A percentile compares a stretch with the other conserved stretches of the same genome.
phyloP scores from a whole-genome alignment of 1,140 invertebrate genomes.

The Papilio dardanus region DNA sequence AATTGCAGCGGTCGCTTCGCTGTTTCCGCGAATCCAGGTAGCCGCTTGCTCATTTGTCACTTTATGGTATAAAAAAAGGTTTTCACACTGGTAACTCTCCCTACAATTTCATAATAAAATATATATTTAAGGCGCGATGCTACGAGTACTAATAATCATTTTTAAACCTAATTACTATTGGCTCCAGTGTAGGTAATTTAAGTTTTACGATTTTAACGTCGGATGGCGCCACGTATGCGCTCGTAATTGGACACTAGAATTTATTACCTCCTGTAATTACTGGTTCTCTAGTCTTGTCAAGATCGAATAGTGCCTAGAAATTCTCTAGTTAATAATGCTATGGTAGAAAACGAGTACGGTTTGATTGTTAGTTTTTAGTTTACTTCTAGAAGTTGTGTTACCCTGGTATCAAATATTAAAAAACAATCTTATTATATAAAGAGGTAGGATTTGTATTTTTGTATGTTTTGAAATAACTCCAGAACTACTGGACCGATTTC shows the following conservation, averaged over 20 bases:
- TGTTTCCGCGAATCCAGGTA: too few species aligned
- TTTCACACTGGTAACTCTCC: too few species aligned
- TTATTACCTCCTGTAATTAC: slow-evolving; percentile 30
- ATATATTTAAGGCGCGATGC: background rate
- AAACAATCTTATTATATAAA: too few species aligned
- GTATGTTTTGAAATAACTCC: too few species aligned
- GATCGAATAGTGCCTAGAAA: slow-evolving; percentile 4
- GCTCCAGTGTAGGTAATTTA: background rate
- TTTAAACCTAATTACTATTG: background rate
- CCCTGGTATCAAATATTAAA: background rate
- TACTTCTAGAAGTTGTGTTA: background rate
- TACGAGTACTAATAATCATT: background rate
- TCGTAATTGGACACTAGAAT: slow-evolving; percentile 32
- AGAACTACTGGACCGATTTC: too few species aligned
- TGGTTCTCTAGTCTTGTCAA: slow-evolving; percentile 4
- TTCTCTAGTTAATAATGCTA: background rate
- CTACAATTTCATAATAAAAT: too few species aligned
- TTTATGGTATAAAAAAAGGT: too few species aligned
- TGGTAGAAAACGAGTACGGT: background rate
- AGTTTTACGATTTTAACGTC: slow-evolving; percentile 15
- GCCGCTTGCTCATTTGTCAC: too few species aligned
- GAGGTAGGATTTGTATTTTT: too few species aligned
- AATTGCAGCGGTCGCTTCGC: too few species aligned
- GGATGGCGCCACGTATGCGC: slow-evolving; percentile 16
- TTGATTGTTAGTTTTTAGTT: background rate